Evolutionary conservation across 23 tunicate genomes (phyloP).

Genomic region (Ciona savignyi): DNA sequence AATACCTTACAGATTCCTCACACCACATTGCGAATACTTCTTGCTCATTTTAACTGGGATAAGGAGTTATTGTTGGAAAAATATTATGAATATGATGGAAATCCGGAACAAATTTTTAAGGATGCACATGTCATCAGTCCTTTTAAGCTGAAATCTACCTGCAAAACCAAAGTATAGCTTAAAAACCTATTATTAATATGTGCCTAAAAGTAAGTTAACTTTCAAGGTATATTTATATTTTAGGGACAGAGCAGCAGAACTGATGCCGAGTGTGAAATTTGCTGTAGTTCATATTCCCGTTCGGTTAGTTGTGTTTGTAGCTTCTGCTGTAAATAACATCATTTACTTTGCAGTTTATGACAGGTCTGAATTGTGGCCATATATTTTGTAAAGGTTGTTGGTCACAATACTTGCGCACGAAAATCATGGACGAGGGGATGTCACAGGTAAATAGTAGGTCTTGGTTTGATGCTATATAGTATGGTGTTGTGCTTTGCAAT

Average conservation of each 20-base stretch:
- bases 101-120: conserved; percentile 57
- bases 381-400: conserved; percentile 86
- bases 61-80: conserved; percentile 57
- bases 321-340: not conserved
- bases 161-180: not conserved
- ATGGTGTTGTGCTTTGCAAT: no score
- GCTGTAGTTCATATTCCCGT: conserved; percentile 37
- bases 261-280: conserved; percentile 98
- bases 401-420: conserved; percentile 51
- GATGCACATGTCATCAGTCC: conserved; percentile 79
- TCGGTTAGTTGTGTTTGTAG: conserved; percentile 9
- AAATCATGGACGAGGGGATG: conserved; percentile 75
- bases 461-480: no score
- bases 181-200: not conserved
- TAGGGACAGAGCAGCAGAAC: no score
- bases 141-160: not conserved
- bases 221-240: no score
- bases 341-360: conserved; percentile 47
- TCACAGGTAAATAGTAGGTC: conserved; percentile 38
- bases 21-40: conserved; percentile 59
- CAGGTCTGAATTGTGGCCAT: conserved; percentile 81
- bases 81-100: no score
- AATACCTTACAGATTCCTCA: conserved; percentile 34
- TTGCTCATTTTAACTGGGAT: conserved; percentile 89
- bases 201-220: no score